Evolutionary conservation across 1,140 invertebrate genomes (phyloP), one percentile per base, ranked within the genome.

Genomic region (Lamellibrachia luymesi): DNA sequence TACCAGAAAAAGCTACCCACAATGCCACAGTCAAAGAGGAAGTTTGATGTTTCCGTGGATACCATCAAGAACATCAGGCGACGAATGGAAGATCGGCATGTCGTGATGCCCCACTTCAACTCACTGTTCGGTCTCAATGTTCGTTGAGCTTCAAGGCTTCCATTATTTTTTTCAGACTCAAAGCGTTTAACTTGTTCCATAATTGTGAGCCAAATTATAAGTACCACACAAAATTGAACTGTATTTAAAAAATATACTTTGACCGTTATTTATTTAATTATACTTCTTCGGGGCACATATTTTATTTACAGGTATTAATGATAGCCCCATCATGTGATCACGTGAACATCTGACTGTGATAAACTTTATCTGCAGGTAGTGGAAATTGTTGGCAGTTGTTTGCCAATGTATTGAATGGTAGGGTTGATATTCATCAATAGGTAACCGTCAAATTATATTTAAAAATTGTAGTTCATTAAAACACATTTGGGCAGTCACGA

Each of bases 51-150:
- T 22, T 80, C 64, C 13, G 64, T 80, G 13, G 64, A 10, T 22
- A 80, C 64, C n/a, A 97, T 97, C 64, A 98, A 97, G 96, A 98
- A 99, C 96, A 97, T 96, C 51, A 96, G 98, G 92, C 97, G 98
- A 94, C 97, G 97, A 95, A 98, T 99, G 98, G 98, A 99, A 97
- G 98, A 99, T 95, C 96, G 97, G 92, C 98, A 98, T 95, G 97
- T 98, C 17, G 97, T 98, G 93, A 97, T 98, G 80, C 96, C 96
- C 38, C 96, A 97, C 94, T 93, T 97, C 38, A 96, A 97, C 94
- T 94, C 94, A 6, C 94, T 97, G 6, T 96, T 91, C 64, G 50
- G 6, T 10, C 64, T 80, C 64, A 80, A 80, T 1, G 64, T 80
- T 80, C 25, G 64, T 80, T 80, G 13, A 22, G 13, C 2, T 80